These are phyloP conservation scores for Gorsachius goisagi DNA, from an alignment of 2,113 vertebrate genomes.

Conservation along the genomic window DNA sequence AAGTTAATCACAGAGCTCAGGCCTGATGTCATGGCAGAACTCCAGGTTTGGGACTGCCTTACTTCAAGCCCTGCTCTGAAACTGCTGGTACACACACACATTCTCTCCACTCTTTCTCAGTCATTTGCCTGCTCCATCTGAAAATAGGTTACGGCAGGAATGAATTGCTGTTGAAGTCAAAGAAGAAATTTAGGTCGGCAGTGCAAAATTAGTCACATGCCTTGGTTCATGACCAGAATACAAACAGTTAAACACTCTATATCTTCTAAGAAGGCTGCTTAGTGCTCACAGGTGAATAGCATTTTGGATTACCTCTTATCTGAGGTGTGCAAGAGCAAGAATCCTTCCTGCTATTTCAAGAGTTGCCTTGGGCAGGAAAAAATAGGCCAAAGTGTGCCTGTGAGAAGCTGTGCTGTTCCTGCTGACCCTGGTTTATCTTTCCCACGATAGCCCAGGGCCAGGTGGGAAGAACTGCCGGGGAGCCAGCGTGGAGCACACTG, in stretches of 20 bases:
- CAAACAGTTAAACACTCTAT: neutral
- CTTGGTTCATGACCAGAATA: neutral
- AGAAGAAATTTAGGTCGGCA: neutral
- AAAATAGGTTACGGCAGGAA: neutral
- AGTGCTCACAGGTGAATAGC: neutral
- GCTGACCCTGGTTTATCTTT: neutral
- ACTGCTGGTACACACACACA: neutral
- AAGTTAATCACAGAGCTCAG: neutral
- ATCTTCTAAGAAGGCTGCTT: neutral
- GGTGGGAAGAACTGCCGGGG: slow-evolving; percentile 87
- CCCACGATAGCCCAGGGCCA: slow-evolving; percentile 81
- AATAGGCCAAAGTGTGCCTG: neutral
- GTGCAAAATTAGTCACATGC: neutral
- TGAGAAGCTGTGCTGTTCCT: neutral
- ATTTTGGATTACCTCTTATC: neutral
- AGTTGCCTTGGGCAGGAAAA: neutral
- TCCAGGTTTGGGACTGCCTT: neutral
- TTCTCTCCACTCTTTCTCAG: neutral
- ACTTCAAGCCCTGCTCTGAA: neutral
- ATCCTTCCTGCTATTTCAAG: neutral
- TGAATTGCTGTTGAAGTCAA: neutral
- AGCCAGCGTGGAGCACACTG: slow-evolving; percentile 90
- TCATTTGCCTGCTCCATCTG: neutral
- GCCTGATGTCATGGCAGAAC: neutral
- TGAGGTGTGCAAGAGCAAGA: neutral